A percentile compares a stretch with the other conserved stretches of the same genome.
These are phyloP conservation scores for Corythucha ciliata DNA, from an alignment of 2,888 invertebrate genomes.

Conservation along the genomic window DNA sequence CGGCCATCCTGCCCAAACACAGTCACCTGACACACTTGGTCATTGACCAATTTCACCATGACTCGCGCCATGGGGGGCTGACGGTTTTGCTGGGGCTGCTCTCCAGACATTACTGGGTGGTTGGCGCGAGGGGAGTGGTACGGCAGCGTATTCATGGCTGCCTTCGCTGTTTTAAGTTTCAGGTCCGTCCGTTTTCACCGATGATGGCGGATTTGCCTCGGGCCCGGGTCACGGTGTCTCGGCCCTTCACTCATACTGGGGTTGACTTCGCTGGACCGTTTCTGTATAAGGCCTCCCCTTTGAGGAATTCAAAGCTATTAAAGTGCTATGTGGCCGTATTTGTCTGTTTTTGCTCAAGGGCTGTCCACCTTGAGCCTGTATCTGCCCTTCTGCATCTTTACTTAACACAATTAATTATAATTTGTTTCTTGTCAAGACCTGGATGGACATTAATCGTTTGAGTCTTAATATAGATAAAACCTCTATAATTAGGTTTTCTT, in stretches of 20 bases:
- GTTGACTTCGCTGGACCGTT: slow-evolving; percentile 10
- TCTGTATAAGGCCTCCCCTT: background rate
- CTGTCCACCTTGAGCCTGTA: background rate
- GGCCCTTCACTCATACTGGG: background rate
- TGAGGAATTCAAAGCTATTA: background rate
- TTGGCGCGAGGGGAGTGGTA: slow-evolving; percentile 4
- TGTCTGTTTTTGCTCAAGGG: background rate
- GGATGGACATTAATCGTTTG: slow-evolving; percentile 9
- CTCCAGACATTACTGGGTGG: background rate
- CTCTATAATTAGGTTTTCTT: slow-evolving; percentile 8
- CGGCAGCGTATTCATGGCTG: background rate
- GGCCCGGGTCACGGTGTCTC: background rate
- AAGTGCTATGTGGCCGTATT: background rate
- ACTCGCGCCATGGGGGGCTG: background rate
- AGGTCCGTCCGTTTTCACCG: slow-evolving; percentile 3
- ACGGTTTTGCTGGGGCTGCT: background rate
- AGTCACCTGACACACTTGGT: background rate
- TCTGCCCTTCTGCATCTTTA: background rate
- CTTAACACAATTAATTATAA: slow-evolving; percentile 5
- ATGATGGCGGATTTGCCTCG: background rate
- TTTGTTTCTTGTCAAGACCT: slow-evolving; percentile 11
- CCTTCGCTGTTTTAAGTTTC: background rate
- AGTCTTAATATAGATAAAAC: slow-evolving; percentile 7
- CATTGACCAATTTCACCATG: background rate
- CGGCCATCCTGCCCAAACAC: background rate